Conservation (phyloP, 2,113 vertebrate genomes). For the Piliocolobus tephrosceles region DNA sequence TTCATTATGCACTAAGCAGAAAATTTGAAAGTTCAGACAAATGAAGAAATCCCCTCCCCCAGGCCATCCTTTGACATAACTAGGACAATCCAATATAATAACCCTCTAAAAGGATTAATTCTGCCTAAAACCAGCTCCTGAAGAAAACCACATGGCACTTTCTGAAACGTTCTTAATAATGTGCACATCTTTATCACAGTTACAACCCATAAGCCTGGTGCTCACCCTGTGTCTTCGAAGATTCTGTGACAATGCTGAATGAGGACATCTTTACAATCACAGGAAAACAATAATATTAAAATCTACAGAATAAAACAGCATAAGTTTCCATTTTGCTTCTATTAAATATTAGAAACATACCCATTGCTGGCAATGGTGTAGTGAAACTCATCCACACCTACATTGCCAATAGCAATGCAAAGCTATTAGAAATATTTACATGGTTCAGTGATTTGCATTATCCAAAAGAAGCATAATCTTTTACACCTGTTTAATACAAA, state of each 20-base stretch:
- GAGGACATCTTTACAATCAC: background rate
- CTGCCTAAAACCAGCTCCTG: constrained; percentile 68
- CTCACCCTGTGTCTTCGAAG: background rate
- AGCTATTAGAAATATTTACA: background rate
- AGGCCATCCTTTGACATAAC: constrained; percentile 76
- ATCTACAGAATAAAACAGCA: background rate
- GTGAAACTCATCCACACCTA: background rate
- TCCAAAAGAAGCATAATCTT: background rate
- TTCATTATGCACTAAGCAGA: constrained; percentile 73
- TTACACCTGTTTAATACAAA: background rate
- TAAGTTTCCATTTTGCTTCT: background rate
- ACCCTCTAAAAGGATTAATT: constrained; percentile 80
- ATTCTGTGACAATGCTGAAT: background rate
- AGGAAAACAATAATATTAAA: background rate
- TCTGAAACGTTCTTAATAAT: constrained; percentile 60
- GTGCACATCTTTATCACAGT: constrained; percentile 25
- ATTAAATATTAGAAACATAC: background rate
- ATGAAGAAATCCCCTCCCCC: constrained; percentile 77
- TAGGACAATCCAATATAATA: constrained; percentile 72
- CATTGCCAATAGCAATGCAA: background rate
- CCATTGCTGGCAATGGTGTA: fast-evolving
- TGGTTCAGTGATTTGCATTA: background rate
- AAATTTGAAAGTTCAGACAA: constrained; percentile 78
- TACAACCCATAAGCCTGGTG: background rate
- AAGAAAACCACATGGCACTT: constrained; percentile 72